Conservation (phyloP, 1,140 invertebrate genomes). For the Drosophila fuyamai region DNA sequence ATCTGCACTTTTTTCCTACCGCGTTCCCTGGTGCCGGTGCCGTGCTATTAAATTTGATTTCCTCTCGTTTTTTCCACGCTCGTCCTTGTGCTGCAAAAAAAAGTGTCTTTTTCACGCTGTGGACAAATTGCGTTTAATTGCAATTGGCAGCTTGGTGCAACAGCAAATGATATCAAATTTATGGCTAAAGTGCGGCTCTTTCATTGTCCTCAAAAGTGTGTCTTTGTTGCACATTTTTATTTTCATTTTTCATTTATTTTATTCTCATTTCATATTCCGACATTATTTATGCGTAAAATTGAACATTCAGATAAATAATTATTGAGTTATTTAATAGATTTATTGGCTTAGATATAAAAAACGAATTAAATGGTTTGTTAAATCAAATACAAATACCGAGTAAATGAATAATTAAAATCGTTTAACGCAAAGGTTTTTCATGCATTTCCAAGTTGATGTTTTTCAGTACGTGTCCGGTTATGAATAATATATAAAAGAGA, state of each 20-base stretch:
- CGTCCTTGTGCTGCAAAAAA: slow-evolving; percentile 4
- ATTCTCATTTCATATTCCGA: neutral
- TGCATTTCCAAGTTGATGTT: neutral
- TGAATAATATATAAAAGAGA: neutral
- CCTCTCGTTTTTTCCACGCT: neutral
- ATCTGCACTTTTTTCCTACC: slow-evolving; percentile 13
- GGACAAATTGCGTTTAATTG: slow-evolving; percentile 45
- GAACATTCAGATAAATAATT: slow-evolving; percentile 1
- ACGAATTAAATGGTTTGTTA: neutral
- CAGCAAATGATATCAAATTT: slow-evolving; percentile 42
- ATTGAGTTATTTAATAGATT: slow-evolving; percentile 6
- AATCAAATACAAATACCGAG: neutral
- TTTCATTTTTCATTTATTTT: neutral
- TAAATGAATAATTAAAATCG: slow-evolving; percentile 9
- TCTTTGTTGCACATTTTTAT: slow-evolving; percentile 32
- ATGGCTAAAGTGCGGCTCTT: slow-evolving; percentile 20
- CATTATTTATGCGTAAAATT: slow-evolving; percentile 21
- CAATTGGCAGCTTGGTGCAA: slow-evolving; percentile 32
- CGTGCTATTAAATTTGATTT: slow-evolving; percentile 39
- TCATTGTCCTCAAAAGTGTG: slow-evolving; percentile 23
- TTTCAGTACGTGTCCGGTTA: neutral
- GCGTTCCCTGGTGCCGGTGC: neutral
- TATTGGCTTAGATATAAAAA: neutral
- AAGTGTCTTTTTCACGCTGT: slow-evolving; percentile 7
- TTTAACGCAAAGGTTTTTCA: neutral